phyloP scores from a whole-genome alignment of 2,888 invertebrate species.

The Eretmocerus hayati region DNA sequence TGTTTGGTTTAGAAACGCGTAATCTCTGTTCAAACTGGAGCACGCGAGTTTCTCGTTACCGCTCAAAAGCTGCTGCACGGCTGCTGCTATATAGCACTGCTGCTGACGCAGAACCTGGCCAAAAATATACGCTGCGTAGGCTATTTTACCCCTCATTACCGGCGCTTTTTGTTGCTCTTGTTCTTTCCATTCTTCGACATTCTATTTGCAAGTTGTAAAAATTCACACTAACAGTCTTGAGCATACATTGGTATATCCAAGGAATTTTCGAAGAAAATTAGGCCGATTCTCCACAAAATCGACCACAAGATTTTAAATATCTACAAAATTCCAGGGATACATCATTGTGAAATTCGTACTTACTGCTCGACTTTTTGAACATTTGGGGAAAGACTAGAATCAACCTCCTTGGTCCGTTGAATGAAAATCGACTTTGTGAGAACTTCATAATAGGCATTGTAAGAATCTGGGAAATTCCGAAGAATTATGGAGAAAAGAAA shows the following conservation, averaged over 20 bases:
- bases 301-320: too few species aligned
- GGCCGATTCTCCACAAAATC: too few species aligned
- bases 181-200: neutral
- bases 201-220: neutral
- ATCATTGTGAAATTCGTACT: too few species aligned
- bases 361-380: too few species aligned
- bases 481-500: too few species aligned
- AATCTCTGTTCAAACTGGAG: conserved; percentile 9
- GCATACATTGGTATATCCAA: neutral
- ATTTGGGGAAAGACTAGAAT: too few species aligned
- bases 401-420: too few species aligned
- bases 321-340: too few species aligned
- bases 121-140: conserved; percentile 9
- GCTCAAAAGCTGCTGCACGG: neutral
- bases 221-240: neutral
- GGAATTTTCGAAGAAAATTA: too few species aligned
- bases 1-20: conserved; percentile 1
- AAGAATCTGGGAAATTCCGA: too few species aligned
- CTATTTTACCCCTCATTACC: neutral
- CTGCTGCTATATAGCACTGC: neutral
- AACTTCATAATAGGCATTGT: too few species aligned
- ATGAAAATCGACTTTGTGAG: too few species aligned
- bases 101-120: conserved; percentile 7
- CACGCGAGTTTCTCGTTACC: neutral
- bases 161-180: neutral